phyloP scores from a whole-genome alignment of 2,113 vertebrate genomes.

The Callopanchax toddi region DNA sequence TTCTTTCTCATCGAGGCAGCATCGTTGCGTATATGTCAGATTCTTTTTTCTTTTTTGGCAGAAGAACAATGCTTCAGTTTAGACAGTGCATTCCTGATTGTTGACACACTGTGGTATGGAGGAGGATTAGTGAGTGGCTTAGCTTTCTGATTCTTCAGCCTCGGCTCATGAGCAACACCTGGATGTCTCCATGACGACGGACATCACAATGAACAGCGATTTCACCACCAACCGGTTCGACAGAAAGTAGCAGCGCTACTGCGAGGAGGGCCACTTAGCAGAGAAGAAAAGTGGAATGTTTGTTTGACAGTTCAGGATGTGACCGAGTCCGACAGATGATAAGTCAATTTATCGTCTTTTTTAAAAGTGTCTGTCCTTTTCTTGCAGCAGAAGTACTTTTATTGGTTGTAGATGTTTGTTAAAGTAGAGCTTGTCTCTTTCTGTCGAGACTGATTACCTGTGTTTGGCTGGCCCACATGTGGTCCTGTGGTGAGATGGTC shows the following conservation, averaged over 20 bases:
- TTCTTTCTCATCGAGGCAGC: slow-evolving; percentile 55
- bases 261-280: slow-evolving; percentile 50
- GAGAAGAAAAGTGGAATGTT: slow-evolving; percentile 19
- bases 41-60: slow-evolving; percentile 61
- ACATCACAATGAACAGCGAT: slow-evolving; percentile 76
- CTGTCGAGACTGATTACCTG: slow-evolving; percentile 57
- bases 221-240: slow-evolving; percentile 84
- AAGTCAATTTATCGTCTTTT: too few relatives aligned
- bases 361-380: not conserved
- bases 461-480: slow-evolving; percentile 52
- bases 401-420: slow-evolving; percentile 17
- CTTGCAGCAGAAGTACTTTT: slow-evolving; percentile 14
- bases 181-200: slow-evolving; percentile 76
- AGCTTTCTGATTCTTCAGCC: slow-evolving; percentile 61
- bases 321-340: not conserved
- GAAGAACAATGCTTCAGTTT: slow-evolving; percentile 72
- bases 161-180: slow-evolving; percentile 74
- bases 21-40: slow-evolving; percentile 64
- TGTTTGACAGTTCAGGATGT: slow-evolving; percentile 16
- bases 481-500: slow-evolving; percentile 55
- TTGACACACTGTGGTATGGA: slow-evolving; percentile 70
- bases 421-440: slow-evolving; percentile 41
- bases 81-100: slow-evolving; percentile 73
- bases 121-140: slow-evolving; percentile 69
- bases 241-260: slow-evolving; percentile 75